Conservation (phyloP, 2,113 vertebrate species). For the Oreochromis aureus region DNA sequence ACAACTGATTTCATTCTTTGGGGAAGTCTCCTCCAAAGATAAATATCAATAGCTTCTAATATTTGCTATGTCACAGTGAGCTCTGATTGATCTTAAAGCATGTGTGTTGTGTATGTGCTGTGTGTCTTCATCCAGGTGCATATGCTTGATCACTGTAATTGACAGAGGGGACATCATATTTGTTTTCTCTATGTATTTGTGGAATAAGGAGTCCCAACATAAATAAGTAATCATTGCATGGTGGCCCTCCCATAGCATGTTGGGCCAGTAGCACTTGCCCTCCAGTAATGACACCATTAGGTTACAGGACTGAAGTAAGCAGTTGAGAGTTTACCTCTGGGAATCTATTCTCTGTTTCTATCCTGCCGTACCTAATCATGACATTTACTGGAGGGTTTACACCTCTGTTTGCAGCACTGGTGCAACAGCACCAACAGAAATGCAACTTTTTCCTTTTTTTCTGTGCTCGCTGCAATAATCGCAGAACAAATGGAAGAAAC, state of each 20-base stretch:
- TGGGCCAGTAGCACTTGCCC: conserved; percentile 60
- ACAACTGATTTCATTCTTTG: neutral
- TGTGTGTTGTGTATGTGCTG: neutral
- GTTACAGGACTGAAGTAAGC: conserved; percentile 40
- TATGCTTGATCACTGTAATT: conserved; percentile 36
- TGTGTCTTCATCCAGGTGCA: conserved; percentile 1
- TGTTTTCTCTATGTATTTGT: conserved; percentile 52
- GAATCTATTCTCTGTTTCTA: conserved; percentile 19
- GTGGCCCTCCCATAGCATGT: conserved; percentile 48
- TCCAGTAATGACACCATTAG: conserved; percentile 62
- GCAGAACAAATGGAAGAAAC: neutral
- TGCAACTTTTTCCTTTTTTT: neutral
- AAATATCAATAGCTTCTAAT: neutral
- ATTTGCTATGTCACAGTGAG: neutral
- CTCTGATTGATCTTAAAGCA: neutral
- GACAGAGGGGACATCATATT: conserved; percentile 47
- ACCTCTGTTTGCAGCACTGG: neutral
- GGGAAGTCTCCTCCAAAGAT: neutral
- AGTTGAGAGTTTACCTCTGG: conserved; percentile 42
- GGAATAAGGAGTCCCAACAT: conserved; percentile 42
- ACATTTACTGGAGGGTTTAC: neutral
- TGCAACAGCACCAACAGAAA: neutral
- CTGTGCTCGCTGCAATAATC: neutral
- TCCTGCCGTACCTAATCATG: neutral
- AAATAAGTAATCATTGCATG: conserved; percentile 65